Evolutionary conservation across 2,113 vertebrate genomes (phyloP).

Genomic region (Passer montanus): DNA sequence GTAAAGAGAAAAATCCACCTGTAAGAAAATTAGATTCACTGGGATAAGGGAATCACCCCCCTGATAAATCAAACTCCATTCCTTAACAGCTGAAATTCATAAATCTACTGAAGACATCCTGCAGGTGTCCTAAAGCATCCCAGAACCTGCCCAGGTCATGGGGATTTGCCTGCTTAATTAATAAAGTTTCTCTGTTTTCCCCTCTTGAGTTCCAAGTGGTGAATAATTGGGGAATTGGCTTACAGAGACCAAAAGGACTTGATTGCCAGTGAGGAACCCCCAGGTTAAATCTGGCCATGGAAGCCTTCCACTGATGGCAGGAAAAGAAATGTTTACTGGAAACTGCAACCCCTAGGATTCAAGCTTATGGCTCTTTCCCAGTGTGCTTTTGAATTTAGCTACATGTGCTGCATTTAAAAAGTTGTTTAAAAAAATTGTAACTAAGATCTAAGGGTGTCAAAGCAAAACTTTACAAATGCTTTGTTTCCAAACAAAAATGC

Average conservation of each 20-base stretch:
- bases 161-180: slow-evolving; percentile 30
- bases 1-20: background rate
- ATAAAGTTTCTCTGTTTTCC: background rate
- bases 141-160: background rate
- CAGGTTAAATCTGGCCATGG: background rate
- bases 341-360: background rate
- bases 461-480: slow-evolving; percentile 27
- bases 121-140: background rate
- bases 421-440: background rate
- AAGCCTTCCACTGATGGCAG: background rate
- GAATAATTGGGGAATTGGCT: background rate
- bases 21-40: background rate
- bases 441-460: slow-evolving; percentile 22
- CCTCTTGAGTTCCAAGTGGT: background rate
- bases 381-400: slow-evolving; percentile 55
- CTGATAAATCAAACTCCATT: background rate
- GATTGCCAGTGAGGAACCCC: background rate
- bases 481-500: background rate
- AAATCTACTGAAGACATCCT: background rate
- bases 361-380: slow-evolving; percentile 23
- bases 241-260: background rate
- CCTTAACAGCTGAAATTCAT: background rate
- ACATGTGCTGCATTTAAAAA: slow-evolving; percentile 24
- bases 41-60: background rate
- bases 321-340: slow-evolving; percentile 6